Conservation (phyloP, 2,888 invertebrate species). For the Tachystola acroxantha region DNA sequence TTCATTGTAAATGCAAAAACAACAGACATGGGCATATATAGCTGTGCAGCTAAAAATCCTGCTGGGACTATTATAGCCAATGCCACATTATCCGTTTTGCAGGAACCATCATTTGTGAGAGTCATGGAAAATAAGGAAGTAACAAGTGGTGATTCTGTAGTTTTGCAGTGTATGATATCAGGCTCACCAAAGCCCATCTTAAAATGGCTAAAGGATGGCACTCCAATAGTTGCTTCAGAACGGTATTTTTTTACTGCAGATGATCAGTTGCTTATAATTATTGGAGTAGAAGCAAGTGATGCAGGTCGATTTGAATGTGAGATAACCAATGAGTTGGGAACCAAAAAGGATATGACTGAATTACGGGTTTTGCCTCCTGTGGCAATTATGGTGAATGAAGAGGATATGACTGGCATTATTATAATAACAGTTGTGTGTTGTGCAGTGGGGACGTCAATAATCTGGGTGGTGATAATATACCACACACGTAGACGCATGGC, state of each 20-base stretch:
- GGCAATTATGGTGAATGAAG: slow-evolving; percentile 79
- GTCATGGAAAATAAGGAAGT: slow-evolving; percentile 92
- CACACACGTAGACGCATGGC: slow-evolving; percentile 85
- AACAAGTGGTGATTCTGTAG: slow-evolving; percentile 88
- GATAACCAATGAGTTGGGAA: slow-evolving; percentile 91
- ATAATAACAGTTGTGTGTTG: slow-evolving; percentile 94
- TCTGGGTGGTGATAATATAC: slow-evolving; percentile 95
- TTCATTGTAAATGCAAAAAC: slow-evolving; percentile 95
- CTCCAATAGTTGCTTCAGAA: slow-evolving; percentile 83
- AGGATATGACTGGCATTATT: slow-evolving; percentile 91
- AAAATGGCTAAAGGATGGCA: slow-evolving; percentile 92
- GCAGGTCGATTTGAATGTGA: slow-evolving; percentile 94
- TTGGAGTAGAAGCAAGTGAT: slow-evolving; percentile 86
- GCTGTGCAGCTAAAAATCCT: slow-evolving; percentile 93
- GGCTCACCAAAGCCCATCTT: slow-evolving; percentile 90
- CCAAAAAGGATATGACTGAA: slow-evolving; percentile 83
- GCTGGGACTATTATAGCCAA: slow-evolving; percentile 93
- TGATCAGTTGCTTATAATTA: slow-evolving; percentile 92
- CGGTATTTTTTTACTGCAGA: slow-evolving; percentile 92
- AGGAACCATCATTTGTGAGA: slow-evolving; percentile 91
- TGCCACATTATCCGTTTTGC: slow-evolving; percentile 90
- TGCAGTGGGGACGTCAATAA: slow-evolving; percentile 92
- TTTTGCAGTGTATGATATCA: slow-evolving; percentile 91
- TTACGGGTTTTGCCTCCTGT: slow-evolving; percentile 83
- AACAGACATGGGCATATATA: slow-evolving; percentile 94